Conservation (phyloP, 1,140 invertebrate genomes). For the Hylyphantes graminicola region DNA sequence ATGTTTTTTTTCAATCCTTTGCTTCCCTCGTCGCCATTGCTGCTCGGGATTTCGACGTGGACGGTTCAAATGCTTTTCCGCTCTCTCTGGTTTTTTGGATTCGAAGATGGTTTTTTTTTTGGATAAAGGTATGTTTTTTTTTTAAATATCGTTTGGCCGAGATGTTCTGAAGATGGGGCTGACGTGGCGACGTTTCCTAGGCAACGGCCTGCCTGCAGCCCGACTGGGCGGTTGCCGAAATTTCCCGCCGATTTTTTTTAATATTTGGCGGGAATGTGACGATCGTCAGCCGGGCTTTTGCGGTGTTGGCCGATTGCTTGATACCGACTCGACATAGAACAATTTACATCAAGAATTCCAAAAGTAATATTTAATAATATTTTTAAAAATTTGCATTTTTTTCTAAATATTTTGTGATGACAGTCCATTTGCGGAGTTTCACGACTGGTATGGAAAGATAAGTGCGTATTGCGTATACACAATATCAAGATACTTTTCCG, state of each 20-base stretch:
- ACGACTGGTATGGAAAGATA: no score
- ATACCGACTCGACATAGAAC: not conserved
- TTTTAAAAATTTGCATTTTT: no score
- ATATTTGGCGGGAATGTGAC: constrained; percentile 34
- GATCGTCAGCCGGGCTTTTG: constrained; percentile 30
- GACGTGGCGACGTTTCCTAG: constrained; percentile 13
- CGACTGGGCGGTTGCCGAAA: constrained; percentile 44
- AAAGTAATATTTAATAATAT: no score
- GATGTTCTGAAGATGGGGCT: not conserved
- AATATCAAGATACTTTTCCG: no score
- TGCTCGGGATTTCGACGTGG: constrained; percentile 24
- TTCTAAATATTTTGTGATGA: no score
- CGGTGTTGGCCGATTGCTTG: constrained; percentile 51
- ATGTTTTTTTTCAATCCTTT: constrained; percentile 59
- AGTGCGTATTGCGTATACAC: no score
- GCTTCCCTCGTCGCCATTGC: constrained; percentile 50
- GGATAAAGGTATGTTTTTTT: not conserved
- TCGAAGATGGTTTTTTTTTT: not conserved
- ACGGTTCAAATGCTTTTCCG: not conserved
- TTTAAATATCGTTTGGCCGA: not conserved
- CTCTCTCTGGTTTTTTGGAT: not conserved
- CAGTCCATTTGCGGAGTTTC: no score
- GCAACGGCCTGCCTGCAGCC: constrained; percentile 57
- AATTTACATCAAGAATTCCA: no score
- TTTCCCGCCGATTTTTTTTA: not conserved